Evolutionary conservation across 37 sponge, comb jelly and placozoan species (phyloP), one percentile per base, ranked within the genome.

Genomic region (Lycopodina hypogea): DNA sequence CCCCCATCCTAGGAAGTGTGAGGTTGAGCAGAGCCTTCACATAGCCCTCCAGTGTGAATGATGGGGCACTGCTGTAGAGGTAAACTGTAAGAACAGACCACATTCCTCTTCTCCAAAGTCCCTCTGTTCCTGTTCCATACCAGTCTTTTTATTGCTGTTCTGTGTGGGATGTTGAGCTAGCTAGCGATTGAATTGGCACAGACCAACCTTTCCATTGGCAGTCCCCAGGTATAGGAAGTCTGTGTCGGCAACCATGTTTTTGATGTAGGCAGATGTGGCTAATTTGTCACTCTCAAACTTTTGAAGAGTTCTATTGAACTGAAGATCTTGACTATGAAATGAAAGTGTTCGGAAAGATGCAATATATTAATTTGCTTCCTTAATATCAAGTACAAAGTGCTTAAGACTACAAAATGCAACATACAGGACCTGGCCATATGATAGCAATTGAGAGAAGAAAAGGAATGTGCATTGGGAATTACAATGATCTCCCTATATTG

Each of bases 141-240:
- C 19, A 14, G 2, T 6, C 19, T 19, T 9, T 8, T 35, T 30
- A 30, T n/a, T n/a, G n/a, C n/a, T n/a, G n/a, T n/a, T n/a, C n/a
- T n/a, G n/a, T n/a, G n/a, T 37, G 22, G n/a, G 1, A 15, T 2
- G 22, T 42, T 80, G 69, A 0, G 7, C 1, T 14, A n/a, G n/a
- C n/a, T n/a, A 78, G 71, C 29, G 40, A 39, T 12, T 41, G 23
- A 33, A 76, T 80, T 23, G 87, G 77, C 8, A 87, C 37, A 0
- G 82, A 33, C 17, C 51, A 15, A 87, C 42, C 34, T 76, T 75
- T 7, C 87, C 87, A 28, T 23, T 58, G 18, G 87, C 80, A 15
- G 87, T 81, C 15, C 82, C 82, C 17, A 87, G 12, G 55, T 81
- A 87, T 22, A 78, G 39, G 2, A 37, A 50, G 57, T 29, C 45